phyloP scores from a whole-genome alignment of 2,113 vertebrate species.

The Chauna torquata region DNA sequence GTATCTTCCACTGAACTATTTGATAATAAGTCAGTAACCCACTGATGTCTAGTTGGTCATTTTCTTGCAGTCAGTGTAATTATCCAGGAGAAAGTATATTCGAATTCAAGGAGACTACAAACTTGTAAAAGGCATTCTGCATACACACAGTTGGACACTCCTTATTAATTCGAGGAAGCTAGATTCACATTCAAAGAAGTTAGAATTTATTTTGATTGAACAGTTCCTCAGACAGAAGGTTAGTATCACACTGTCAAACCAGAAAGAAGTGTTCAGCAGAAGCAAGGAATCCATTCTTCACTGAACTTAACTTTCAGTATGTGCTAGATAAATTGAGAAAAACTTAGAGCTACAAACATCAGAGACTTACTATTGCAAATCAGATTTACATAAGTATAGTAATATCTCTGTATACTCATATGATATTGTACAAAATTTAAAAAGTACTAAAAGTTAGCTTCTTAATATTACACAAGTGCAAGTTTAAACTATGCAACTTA shows the following conservation, averaged over 20 bases:
- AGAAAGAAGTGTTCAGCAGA: not conserved
- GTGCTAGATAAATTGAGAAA: not conserved
- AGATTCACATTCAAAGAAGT: not conserved
- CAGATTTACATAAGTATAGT: not conserved
- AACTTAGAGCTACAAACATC: not conserved
- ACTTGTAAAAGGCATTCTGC: not conserved
- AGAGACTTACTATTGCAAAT: not conserved
- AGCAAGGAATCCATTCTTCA: not conserved
- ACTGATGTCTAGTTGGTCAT: not conserved
- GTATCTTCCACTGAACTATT: not conserved
- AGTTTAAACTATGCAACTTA: not conserved
- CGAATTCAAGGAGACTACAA: not conserved
- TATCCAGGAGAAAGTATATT: not conserved
- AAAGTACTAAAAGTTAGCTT: not conserved
- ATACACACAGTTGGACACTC: not conserved
- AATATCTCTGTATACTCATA: not conserved
- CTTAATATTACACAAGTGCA: not conserved
- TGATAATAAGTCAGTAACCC: not conserved
- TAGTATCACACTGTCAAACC: not conserved
- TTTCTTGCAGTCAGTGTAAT: not conserved
- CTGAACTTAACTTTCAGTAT: not conserved
- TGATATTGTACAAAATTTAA: not conserved
- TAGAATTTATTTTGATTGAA: not conserved
- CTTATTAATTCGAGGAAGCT: not conserved
- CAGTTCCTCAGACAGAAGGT: not conserved